Evolutionary conservation across 2,113 vertebrate genomes (phyloP).

Genomic region (Gila orcuttii): DNA sequence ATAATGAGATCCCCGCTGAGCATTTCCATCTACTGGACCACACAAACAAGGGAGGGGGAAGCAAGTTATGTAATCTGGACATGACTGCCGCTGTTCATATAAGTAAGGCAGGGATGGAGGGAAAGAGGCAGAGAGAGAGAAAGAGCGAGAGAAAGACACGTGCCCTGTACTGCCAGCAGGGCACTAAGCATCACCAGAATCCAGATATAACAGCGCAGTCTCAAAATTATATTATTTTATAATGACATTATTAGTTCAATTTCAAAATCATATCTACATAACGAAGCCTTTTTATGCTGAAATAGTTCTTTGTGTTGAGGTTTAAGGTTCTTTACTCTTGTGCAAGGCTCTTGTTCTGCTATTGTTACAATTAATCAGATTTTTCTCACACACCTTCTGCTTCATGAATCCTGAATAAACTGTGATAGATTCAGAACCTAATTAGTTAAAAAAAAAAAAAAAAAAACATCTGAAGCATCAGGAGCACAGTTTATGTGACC

Average conservation of each 20-base stretch:
- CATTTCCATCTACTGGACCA: slow-evolving; percentile 5
- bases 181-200: slow-evolving; percentile 38
- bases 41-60: slow-evolving; percentile 5
- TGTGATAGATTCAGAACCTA: not conserved
- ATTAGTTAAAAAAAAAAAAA: not conserved
- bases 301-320: not conserved
- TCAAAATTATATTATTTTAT: not conserved
- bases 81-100: slow-evolving; percentile 40
- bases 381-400: not conserved
- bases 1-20: slow-evolving; percentile 8
- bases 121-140: slow-evolving; percentile 7
- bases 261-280: not conserved
- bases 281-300: slow-evolving; percentile 7
- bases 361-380: not conserved
- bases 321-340: not conserved
- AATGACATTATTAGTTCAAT: not conserved
- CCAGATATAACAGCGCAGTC: slow-evolving; percentile 34
- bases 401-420: not conserved
- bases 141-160: slow-evolving; percentile 16
- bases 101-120: slow-evolving; percentile 34
- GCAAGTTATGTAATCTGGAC: slow-evolving; percentile 53
- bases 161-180: slow-evolving; percentile 40
- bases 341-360: not conserved
- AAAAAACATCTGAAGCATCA: not conserved
- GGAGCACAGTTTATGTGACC: not conserved